Conservation (phyloP, 2,888 invertebrate genomes). For the Galeruca laticollis region DNA sequence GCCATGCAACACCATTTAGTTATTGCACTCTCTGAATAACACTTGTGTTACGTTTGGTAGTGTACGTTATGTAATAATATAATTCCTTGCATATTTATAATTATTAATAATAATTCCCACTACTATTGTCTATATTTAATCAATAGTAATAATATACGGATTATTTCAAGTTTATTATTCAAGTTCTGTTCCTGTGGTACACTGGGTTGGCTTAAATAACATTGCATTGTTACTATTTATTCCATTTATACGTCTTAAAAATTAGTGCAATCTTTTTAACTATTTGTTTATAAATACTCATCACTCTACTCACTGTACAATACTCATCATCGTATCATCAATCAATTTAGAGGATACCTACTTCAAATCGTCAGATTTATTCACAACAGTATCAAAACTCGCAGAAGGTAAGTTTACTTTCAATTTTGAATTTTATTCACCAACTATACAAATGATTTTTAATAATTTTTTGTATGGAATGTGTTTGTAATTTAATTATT, state of each 20-base stretch:
- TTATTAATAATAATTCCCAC: conserved; percentile 68
- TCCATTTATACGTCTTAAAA: conserved; percentile 61
- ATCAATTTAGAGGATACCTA: conserved; percentile 60
- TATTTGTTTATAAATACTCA: conserved; percentile 55
- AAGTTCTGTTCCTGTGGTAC: conserved; percentile 64
- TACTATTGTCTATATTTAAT: conserved; percentile 67
- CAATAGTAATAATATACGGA: conserved; percentile 66
- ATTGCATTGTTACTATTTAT: conserved; percentile 64
- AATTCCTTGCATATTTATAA: conserved; percentile 68
- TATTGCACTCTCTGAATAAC: conserved; percentile 74
- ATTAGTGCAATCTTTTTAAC: conserved; percentile 65
- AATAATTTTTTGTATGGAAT: conserved; percentile 5
- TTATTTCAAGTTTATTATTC: conserved; percentile 64
- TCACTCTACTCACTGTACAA: conserved; percentile 56
- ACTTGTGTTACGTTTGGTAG: conserved; percentile 75
- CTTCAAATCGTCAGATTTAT: conserved; percentile 53
- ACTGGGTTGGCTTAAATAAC: conserved; percentile 65
- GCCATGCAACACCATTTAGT: conserved; percentile 72
- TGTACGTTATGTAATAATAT: conserved; percentile 71
- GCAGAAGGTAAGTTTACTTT: conserved; percentile 51
- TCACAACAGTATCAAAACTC: conserved; percentile 51
- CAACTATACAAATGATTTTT: not conserved
- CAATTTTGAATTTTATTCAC: conserved; percentile 5
- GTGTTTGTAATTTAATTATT: conserved; percentile 21
- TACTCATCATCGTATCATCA: conserved; percentile 57